Conservation (phyloP, 2,888 invertebrate genomes). For the Polyommatus icarus region DNA sequence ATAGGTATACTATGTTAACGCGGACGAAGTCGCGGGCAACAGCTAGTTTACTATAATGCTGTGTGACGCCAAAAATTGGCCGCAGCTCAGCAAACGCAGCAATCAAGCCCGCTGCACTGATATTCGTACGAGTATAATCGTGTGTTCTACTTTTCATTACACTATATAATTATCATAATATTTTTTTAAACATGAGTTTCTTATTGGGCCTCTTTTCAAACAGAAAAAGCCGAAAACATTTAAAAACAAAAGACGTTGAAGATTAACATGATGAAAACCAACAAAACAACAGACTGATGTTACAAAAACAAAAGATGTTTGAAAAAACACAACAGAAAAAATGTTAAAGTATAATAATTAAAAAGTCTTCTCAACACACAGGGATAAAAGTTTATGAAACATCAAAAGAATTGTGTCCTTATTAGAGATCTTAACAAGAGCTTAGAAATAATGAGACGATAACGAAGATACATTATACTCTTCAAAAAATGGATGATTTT, state of each 20-base stretch:
- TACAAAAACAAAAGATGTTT: conserved; percentile 11
- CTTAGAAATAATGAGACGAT: conserved; percentile 13
- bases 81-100: no score
- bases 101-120: no score
- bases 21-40: no score
- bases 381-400: conserved; percentile 6
- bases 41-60: no score
- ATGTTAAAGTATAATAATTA: conserved; percentile 14
- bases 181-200: neutral
- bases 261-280: neutral
- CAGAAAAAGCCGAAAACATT: neutral
- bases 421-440: conserved; percentile 3
- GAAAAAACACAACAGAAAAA: neutral
- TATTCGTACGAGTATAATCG: no score
- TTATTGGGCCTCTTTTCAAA: neutral
- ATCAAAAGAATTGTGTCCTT: conserved; percentile 13
- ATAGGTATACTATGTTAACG: no score
- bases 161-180: no score
- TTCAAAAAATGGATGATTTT: neutral
- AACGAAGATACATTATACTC: conserved; percentile 9
- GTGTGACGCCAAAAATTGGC: no score
- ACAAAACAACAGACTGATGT: neutral
- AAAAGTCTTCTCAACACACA: neutral
- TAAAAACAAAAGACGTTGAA: neutral
- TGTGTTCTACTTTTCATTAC: no score